Conservation (phyloP, 2,888 invertebrate genomes). For the Scaptomyza polygonia region DNA sequence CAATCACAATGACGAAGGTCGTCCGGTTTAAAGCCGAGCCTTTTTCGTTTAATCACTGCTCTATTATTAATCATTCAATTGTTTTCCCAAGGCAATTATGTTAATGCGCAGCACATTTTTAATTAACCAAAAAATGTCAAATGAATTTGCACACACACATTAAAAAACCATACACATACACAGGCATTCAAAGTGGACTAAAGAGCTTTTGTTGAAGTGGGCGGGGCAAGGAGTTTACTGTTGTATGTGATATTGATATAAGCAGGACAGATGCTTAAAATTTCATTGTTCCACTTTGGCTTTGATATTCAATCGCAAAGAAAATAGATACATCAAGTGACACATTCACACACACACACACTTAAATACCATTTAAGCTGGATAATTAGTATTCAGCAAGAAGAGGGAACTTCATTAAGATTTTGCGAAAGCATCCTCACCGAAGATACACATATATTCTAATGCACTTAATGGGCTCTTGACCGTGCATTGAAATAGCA, state of each 20-base stretch:
- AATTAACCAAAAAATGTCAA: slow-evolving; percentile 53
- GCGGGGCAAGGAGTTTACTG: slow-evolving; percentile 17
- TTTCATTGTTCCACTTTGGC: slow-evolving; percentile 29
- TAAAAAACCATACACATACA: slow-evolving; percentile 44
- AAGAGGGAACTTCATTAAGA: neutral
- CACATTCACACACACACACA: neutral
- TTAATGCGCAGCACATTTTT: slow-evolving; percentile 71
- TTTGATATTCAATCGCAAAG: neutral
- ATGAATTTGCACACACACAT: slow-evolving; percentile 17
- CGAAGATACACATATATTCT: no score
- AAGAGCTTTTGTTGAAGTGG: slow-evolving; percentile 48
- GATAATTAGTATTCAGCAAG: slow-evolving; percentile 3
- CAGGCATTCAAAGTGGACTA: slow-evolving; percentile 35
- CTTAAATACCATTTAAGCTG: neutral
- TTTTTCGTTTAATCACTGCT: slow-evolving; percentile 62
- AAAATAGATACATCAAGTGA: neutral
- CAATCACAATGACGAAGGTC: slow-evolving; percentile 53
- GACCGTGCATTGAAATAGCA: neutral
- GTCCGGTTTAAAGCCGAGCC: slow-evolving; percentile 29
- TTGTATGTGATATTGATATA: slow-evolving; percentile 1
- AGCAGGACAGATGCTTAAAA: slow-evolving; percentile 22
- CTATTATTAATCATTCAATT: slow-evolving; percentile 75
- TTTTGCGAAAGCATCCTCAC: neutral
- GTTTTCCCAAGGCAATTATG: slow-evolving; percentile 72
- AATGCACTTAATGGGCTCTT: no score